Percentiles rank a stretch among this genome's conserved stretches.
phyloP scores from a whole-genome alignment of 2,113 vertebrate genomes.

The Gymnocephalus cernua region DNA sequence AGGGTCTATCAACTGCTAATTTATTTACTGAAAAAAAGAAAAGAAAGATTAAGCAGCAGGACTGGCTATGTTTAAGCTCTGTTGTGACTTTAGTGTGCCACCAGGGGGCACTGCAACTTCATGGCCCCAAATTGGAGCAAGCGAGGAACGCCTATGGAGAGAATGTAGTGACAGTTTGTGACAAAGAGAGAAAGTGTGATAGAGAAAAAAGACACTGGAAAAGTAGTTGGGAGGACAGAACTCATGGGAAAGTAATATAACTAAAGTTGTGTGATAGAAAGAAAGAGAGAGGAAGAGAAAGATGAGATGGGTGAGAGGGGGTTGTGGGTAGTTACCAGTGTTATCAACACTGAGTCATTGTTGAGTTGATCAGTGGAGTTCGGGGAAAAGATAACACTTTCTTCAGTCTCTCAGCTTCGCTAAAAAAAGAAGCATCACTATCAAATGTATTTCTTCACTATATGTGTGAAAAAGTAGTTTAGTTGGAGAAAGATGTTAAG shows the following conservation, averaged over 20 bases:
- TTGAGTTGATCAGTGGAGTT: not conserved
- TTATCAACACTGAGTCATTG: constrained; percentile 1
- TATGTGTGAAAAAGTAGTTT: not conserved
- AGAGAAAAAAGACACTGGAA: constrained; percentile 21
- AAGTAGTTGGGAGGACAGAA: constrained; percentile 19
- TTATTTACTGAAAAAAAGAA: not conserved
- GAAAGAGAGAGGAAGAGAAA: not conserved
- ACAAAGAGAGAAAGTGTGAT: constrained; percentile 53
- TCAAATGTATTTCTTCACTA: not conserved
- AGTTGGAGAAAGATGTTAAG: not conserved
- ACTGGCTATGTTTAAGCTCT: not conserved
- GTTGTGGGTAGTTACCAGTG: not conserved
- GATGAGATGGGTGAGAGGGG: not conserved
- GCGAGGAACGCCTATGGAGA: not conserved
- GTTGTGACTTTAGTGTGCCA: constrained; percentile 75
- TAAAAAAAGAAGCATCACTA: no score
- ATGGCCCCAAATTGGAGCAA: constrained; percentile 71
- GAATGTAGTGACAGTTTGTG: constrained; percentile 38
- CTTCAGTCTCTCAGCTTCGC: not conserved
- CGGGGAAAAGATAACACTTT: not conserved
- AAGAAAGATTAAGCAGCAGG: not conserved
- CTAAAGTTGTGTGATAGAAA: not conserved
- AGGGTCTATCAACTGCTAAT: not conserved
- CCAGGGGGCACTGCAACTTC: constrained; percentile 98
- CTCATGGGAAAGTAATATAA: constrained; percentile 26